Evolutionary conservation across 92 coral and sea anemone genomes (phyloP).

Genomic region (Phenganax subtilis): DNA sequence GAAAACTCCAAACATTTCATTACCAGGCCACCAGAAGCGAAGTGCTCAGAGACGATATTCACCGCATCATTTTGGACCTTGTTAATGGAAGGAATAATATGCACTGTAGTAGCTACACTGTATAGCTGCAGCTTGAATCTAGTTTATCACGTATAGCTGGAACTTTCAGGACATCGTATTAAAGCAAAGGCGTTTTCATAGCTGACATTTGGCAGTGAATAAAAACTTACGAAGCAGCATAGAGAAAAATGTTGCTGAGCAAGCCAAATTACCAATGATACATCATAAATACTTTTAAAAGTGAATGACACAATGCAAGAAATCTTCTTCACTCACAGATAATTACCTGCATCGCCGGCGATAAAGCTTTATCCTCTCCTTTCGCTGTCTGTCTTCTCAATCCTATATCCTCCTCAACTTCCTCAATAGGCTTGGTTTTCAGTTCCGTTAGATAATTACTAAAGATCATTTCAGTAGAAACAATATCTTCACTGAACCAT

Average conservation of each 20-base stretch:
- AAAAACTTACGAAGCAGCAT: too few relatives aligned
- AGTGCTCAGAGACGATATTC: conserved; percentile 82
- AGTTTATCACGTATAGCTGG: too few relatives aligned
- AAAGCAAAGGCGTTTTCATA: neutral
- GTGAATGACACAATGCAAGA: too few relatives aligned
- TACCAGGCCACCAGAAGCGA: conserved; percentile 82
- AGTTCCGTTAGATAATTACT: conserved; percentile 67
- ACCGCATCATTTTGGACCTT: conserved; percentile 90
- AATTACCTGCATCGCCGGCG: conserved; percentile 92
- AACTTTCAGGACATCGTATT: neutral
- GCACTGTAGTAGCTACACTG: neutral
- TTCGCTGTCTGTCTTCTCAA: conserved; percentile 50
- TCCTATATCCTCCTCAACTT: conserved; percentile 79
- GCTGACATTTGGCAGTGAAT: too few relatives aligned
- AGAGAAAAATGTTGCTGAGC: too few relatives aligned
- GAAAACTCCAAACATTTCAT: conserved; percentile 88
- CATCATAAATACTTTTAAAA: too few relatives aligned
- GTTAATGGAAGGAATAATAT: neutral
- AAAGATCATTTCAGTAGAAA: conserved; percentile 95
- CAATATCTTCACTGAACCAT: conserved; percentile 94
- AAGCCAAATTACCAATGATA: too few relatives aligned
- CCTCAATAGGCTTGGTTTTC: conserved; percentile 78
- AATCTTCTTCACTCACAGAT: neutral
- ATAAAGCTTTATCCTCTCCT: conserved; percentile 70
- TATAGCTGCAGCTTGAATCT: neutral